These are phyloP conservation scores for Chelonia mydas DNA, from an alignment of 2,797 vertebrate species.

Conservation along the genomic window DNA sequence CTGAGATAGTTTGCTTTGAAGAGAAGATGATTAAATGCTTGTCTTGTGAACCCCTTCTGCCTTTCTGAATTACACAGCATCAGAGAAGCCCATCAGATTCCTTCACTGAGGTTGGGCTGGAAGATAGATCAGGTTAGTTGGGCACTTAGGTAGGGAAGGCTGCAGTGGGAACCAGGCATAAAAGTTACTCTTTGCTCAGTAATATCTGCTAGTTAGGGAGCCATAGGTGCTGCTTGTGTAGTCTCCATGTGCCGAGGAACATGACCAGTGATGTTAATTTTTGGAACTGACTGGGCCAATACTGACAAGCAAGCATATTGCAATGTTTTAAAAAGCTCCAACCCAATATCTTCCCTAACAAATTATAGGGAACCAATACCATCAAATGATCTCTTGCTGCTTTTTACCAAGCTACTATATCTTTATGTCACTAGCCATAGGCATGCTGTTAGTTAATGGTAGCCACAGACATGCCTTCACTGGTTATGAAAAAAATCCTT, in stretches of 20 bases:
- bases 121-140: constrained; percentile 34
- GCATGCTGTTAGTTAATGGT: not conserved
- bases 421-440: not conserved
- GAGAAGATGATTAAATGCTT: not conserved
- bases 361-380: not conserved
- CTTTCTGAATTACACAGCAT: not conserved
- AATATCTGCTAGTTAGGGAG: constrained; percentile 69
- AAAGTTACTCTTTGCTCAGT: constrained; percentile 48
- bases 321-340: not conserved
- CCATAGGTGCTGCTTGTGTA: constrained; percentile 51
- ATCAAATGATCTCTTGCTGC: not conserved
- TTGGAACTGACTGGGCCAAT: constrained; percentile 42
- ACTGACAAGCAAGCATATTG: constrained; percentile 4
- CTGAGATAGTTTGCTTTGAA: not conserved
- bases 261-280: constrained; percentile 48
- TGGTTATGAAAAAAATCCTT: not conserved
- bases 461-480: not conserved
- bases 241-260: constrained; percentile 13
- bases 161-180: constrained; percentile 49
- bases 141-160: constrained; percentile 36
- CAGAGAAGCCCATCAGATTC: not conserved
- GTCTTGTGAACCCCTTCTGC: not conserved
- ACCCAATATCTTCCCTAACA: not conserved
- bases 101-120: constrained; percentile 19
- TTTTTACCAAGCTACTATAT: not conserved